These are phyloP conservation scores for Brachypteracias leptosomus DNA, from an alignment of 2,113 vertebrate species.

Conservation along the genomic window DNA sequence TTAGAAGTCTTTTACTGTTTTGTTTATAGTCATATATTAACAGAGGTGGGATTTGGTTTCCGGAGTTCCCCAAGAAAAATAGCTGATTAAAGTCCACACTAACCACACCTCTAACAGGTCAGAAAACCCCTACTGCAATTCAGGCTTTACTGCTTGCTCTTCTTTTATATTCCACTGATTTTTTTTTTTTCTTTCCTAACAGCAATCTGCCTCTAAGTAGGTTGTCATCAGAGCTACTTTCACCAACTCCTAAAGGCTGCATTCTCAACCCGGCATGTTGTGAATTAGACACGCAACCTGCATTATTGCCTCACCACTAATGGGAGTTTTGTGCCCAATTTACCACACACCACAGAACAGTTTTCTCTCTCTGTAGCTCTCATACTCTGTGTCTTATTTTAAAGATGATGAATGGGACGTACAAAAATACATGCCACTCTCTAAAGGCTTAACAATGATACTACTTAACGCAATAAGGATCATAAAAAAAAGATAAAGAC, in stretches of 20 bases:
- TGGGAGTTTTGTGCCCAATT: neutral
- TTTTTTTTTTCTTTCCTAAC: neutral
- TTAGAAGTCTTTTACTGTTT: neutral
- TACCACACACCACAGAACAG: neutral
- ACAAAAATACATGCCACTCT: neutral
- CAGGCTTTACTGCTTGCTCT: neutral
- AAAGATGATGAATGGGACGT: neutral
- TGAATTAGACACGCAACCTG: neutral
- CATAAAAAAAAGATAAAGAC: neutral
- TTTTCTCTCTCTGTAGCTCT: neutral
- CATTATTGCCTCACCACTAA: neutral
- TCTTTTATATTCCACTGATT: neutral
- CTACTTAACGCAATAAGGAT: neutral
- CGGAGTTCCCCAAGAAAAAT: neutral
- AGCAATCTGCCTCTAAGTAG: neutral
- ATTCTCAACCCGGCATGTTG: neutral
- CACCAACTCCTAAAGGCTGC: neutral
- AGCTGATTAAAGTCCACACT: neutral
- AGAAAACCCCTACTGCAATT: neutral
- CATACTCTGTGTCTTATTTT: neutral
- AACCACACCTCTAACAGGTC: neutral
- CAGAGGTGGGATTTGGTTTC: slow-evolving; percentile 14
- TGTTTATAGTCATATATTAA: neutral
- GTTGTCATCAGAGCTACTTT: neutral
- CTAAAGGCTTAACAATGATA: neutral